These are phyloP conservation scores for Ophion ventricosus DNA, from an alignment of 2,888 invertebrate species.

Conservation along the genomic window DNA sequence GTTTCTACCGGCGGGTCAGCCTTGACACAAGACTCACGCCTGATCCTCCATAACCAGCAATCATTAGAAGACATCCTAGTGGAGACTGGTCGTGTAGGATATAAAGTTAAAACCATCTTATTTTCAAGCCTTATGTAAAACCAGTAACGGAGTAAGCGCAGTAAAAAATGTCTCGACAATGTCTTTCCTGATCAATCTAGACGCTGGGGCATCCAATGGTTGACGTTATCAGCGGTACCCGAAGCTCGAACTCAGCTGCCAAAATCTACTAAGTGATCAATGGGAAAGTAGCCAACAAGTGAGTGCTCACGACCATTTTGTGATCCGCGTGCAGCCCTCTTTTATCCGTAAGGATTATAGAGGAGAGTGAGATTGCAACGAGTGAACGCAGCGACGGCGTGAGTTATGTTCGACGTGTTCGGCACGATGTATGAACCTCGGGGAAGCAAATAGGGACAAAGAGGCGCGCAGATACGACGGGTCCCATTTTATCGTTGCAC, in stretches of 20 bases:
- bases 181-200: neutral
- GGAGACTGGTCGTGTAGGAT: too few relatives aligned
- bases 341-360: neutral
- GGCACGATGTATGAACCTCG: constrained; percentile 2
- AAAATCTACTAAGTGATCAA: neutral
- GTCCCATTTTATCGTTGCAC: neutral
- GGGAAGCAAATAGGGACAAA: constrained; percentile 44
- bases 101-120: too few relatives aligned
- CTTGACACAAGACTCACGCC: neutral
- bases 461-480: constrained; percentile 8
- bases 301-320: neutral
- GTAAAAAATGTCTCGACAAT: too few relatives aligned
- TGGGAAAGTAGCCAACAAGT: neutral
- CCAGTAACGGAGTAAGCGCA: too few relatives aligned
- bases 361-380: constrained; percentile 10
- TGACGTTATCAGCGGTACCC: neutral
- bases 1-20: neutral
- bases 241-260: neutral
- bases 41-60: neutral
- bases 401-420: constrained; percentile 51
- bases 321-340: neutral
- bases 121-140: too few relatives aligned
- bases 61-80: neutral
- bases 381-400: neutral
- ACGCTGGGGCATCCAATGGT: neutral